Conservation (phyloP, 2,888 invertebrate genomes). For the Blomia tropicalis region DNA sequence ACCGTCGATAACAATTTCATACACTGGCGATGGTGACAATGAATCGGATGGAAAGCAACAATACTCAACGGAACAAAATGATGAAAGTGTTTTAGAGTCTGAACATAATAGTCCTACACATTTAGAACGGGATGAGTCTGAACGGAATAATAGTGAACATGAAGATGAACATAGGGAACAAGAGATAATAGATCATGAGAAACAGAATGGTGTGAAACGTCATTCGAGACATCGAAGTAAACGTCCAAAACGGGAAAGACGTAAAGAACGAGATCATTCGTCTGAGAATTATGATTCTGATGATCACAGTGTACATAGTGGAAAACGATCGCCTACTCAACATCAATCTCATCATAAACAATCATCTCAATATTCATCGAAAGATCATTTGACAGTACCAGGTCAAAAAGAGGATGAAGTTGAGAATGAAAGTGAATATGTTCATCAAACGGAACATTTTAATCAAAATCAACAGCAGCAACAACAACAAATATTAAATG, state of each 20-base stretch:
- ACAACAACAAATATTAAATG: too few species aligned
- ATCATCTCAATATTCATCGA: not conserved
- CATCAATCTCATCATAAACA: not conserved
- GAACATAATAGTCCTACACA: not conserved
- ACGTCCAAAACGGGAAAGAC: not conserved
- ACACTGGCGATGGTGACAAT: not conserved
- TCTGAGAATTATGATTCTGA: not conserved
- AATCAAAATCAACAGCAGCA: too few species aligned
- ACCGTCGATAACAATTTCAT: constrained; percentile 4
- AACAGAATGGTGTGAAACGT: not conserved
- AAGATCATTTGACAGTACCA: not conserved
- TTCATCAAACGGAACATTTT: too few species aligned
- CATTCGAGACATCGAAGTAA: not conserved
- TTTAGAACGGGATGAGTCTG: not conserved
- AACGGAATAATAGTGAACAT: not conserved
- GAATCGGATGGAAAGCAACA: too few species aligned
- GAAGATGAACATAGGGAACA: not conserved
- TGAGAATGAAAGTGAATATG: not conserved
- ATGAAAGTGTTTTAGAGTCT: not conserved
- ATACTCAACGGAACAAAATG: not conserved
- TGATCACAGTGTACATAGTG: not conserved
- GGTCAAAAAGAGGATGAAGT: not conserved
- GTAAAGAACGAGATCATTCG: not conserved
- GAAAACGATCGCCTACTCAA: not conserved
- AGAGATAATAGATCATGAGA: not conserved